Evolutionary conservation across 2,113 vertebrate species (phyloP).

Genomic region (Dryoscopus gambensis): DNA sequence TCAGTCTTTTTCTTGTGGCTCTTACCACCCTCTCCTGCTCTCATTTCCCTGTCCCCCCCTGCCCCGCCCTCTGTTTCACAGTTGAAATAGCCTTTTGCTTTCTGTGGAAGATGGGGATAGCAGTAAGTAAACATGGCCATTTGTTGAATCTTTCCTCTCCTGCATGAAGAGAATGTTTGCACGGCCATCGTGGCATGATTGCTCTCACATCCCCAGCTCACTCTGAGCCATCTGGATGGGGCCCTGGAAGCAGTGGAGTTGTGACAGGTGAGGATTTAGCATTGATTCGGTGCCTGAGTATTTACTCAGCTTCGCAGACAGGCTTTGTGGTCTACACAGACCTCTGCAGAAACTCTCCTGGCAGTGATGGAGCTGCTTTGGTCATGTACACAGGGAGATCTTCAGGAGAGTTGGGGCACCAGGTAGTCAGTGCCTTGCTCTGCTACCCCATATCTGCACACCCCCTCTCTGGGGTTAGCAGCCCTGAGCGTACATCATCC

Average conservation of each 20-base stretch:
- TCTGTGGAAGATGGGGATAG: background rate
- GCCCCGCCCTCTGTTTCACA: background rate
- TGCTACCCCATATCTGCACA: background rate
- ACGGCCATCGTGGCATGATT: background rate
- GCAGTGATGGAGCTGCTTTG: background rate
- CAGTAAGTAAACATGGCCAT: constrained; percentile 9
- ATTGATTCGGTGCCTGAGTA: background rate
- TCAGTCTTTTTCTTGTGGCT: background rate
- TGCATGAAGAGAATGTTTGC: background rate
- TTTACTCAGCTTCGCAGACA: background rate
- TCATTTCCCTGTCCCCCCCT: background rate
- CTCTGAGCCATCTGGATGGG: background rate
- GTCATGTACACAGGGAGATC: accelerated
- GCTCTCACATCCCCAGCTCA: background rate
- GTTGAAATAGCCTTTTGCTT: background rate
- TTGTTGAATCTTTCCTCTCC: constrained; percentile 31
- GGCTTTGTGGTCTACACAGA: background rate
- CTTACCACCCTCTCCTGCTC: background rate
- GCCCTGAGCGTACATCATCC: accelerated
- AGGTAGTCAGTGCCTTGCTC: background rate
- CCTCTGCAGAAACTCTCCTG: background rate
- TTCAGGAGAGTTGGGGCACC: background rate
- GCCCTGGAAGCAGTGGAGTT: background rate
- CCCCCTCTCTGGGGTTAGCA: background rate
- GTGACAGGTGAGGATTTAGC: background rate